These are phyloP conservation scores for Corbicula japonica DNA, from an alignment of 2,888 invertebrate species.

Conservation along the genomic window DNA sequence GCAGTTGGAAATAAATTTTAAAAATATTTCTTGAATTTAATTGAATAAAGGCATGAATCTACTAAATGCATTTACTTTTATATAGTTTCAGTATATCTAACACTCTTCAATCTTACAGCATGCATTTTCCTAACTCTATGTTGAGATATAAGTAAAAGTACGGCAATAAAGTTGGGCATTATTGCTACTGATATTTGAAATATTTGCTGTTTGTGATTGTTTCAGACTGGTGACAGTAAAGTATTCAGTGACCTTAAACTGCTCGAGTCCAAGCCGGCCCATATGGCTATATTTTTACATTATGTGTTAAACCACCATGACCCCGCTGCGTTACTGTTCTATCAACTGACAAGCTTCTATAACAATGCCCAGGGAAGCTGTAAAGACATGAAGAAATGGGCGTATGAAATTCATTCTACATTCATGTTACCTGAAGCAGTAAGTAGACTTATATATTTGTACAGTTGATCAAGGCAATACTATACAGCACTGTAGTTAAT, in stretches of 20 bases:
- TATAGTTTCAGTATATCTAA: slow-evolving; percentile 4
- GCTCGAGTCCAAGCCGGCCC: slow-evolving; percentile 94
- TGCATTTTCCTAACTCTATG: neutral
- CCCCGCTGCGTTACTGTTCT: slow-evolving; percentile 93
- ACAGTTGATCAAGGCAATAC: no score
- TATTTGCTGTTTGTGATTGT: slow-evolving; percentile 10
- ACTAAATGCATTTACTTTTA: no score
- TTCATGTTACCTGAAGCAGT: slow-evolving; percentile 88
- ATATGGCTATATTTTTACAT: slow-evolving; percentile 97
- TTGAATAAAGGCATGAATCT: no score
- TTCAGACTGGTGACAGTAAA: slow-evolving; percentile 77
- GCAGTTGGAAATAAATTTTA: no score
- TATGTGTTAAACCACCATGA: slow-evolving; percentile 93
- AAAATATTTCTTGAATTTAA: no score
- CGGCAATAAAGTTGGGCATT: neutral
- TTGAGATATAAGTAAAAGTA: neutral
- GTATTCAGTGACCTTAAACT: slow-evolving; percentile 95
- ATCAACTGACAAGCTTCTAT: slow-evolving; percentile 96
- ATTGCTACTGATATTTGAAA: neutral
- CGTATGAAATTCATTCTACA: slow-evolving; percentile 99
- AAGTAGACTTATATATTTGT: slow-evolving; percentile 64
- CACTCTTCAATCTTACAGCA: neutral
- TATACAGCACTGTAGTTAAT: no score
- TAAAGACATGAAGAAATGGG: slow-evolving; percentile 98
- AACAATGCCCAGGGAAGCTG: slow-evolving; percentile 91